phyloP scores from a whole-genome alignment of 2,888 invertebrate species.

The Cheilosia impressa region DNA sequence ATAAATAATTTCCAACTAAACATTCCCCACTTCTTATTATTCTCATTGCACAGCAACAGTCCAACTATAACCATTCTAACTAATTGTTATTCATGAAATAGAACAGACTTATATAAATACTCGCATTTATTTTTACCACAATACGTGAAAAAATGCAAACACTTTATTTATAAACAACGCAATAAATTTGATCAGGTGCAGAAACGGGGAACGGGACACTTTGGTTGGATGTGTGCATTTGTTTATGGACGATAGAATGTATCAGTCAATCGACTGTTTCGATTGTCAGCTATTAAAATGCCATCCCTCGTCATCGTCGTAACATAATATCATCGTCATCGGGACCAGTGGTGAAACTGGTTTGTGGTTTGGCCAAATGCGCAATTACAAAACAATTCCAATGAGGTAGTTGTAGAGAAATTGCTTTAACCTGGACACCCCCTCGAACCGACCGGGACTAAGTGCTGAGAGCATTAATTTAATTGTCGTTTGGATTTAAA shows the following conservation, averaged over 20 bases:
- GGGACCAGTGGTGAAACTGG: constrained; percentile 13
- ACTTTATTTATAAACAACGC: constrained; percentile 3
- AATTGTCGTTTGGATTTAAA: constrained; percentile 15
- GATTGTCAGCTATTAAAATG: constrained; percentile 37
- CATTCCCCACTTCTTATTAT: neutral
- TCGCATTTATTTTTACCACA: constrained; percentile 12
- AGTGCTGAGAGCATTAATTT: constrained; percentile 12
- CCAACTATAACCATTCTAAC: neutral
- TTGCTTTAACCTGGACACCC: constrained; percentile 5
- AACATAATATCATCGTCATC: constrained; percentile 13
- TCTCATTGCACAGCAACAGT: neutral
- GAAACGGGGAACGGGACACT: neutral
- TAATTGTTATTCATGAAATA: constrained; percentile 64
- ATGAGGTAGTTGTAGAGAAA: constrained; percentile 25
- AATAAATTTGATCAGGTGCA: neutral
- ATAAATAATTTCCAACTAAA: no score
- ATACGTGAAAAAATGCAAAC: constrained; percentile 63
- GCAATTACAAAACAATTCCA: constrained; percentile 41
- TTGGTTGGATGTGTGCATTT: constrained; percentile 11
- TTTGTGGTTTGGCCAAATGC: constrained; percentile 33
- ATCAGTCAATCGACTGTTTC: constrained; percentile 6
- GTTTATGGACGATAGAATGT: constrained; percentile 13
- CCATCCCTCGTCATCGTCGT: constrained; percentile 38
- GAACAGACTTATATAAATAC: constrained; percentile 34
- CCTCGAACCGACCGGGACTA: constrained; percentile 11